Evolutionary conservation across 2,797 vertebrate species (phyloP), one percentile per base, ranked within the genome.

Genomic region (Tinamus major): DNA sequence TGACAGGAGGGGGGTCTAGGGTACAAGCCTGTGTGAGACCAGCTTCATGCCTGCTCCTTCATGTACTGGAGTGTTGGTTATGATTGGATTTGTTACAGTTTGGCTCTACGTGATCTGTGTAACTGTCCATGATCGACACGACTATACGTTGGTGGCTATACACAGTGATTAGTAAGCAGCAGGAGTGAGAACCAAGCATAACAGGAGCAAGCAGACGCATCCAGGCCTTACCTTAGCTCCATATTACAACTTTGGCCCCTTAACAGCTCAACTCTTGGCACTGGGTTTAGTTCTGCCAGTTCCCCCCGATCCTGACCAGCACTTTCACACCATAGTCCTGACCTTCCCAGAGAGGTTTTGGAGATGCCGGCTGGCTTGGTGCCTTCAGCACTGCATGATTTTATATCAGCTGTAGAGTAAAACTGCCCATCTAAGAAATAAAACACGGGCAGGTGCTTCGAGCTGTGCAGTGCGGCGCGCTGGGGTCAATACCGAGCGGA

Each of bases 391-490:
- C 49, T 51, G 10, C 35, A 44, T 26, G 53, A 6, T 62, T 33
- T 71, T 26, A 2, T 2, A 19, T 65, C 35, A 79, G 39, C 77
- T 10, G 44, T 67, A 67, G 63, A 75, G 20, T 58, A 59, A 72
- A 87, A 65, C 65, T 77, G 24, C 41, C 33, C 58, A 13, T 27
- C 11, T 4, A 21, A 58, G 26, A 63, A 41, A 37, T 46, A 51
- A 9, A 16, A 51, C n/a, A 24, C 20, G 15, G 49, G 44, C 58
- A 19, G 16, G 7, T 64, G 19, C 2, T 48, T 56, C 33, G 7
- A 18, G 39, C 51, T 27, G 1, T 13, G 0, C 0, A 26, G 33
- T 1, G 1, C 16, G 39, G 35, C 19, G 46, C 2, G 1, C 0
- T 1, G 24, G 64, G 74, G 11, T 5, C 7, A 1, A 6, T 4